Percentiles rank a stretch among this genome's conserved stretches.
phyloP scores from a whole-genome alignment of 1,140 invertebrate genomes.

The Trachymyrmex septentrionalis region DNA sequence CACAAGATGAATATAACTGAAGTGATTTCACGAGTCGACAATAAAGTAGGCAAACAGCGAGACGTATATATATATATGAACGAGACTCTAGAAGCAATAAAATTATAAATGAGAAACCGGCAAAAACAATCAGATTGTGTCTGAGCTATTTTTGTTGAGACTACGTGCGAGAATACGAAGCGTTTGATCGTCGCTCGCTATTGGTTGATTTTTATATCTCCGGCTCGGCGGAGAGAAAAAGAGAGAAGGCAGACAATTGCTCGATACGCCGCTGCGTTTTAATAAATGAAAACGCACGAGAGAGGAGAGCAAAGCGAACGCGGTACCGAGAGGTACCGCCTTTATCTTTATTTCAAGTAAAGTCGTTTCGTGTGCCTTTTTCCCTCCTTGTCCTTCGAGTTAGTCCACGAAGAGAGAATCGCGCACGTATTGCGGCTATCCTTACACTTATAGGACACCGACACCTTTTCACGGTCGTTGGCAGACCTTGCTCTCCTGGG shows the following conservation, averaged over 20 bases:
- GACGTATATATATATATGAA: neutral
- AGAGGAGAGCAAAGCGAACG: neutral
- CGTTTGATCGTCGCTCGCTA: neutral
- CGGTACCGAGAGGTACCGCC: neutral
- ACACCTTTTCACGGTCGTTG: constrained; percentile 69
- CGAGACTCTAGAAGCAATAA: constrained; percentile 7
- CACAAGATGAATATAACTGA: constrained; percentile 42
- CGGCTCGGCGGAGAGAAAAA: too few relatives aligned
- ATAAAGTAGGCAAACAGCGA: constrained; percentile 26
- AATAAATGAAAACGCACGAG: constrained; percentile 54
- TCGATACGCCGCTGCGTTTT: constrained; percentile 43
- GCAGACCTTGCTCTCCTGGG: constrained; percentile 52
- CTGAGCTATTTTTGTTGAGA: neutral
- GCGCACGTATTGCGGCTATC: constrained; percentile 48
- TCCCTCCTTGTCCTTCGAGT: neutral
- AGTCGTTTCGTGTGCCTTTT: constrained; percentile 42
- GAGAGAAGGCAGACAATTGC: constrained; percentile 10
- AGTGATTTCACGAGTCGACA: constrained; percentile 41
- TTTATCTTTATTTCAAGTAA: constrained; percentile 53
- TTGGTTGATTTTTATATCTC: constrained; percentile 35
- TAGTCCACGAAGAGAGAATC: constrained; percentile 6
- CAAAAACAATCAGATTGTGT: constrained; percentile 2
- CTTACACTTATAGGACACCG: constrained; percentile 50
- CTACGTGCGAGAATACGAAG: constrained; percentile 36
- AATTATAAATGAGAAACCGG: constrained; percentile 43